Evolutionary conservation across 1,140 invertebrate genomes (phyloP), one percentile per base, ranked within the genome.

Genomic region (Drosophila ogumai): DNA sequence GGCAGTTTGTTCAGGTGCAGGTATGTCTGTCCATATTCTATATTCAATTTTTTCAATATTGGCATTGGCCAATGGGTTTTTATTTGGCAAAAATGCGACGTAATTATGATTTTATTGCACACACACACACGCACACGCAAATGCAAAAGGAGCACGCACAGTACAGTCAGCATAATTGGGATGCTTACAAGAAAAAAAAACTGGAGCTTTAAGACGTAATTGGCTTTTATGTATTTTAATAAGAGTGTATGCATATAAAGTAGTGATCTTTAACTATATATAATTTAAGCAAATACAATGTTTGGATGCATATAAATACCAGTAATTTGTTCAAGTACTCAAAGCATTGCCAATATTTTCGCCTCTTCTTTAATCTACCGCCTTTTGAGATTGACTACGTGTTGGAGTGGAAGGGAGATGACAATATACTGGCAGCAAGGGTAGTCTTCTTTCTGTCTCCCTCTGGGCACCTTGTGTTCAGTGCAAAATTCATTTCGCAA

Each of bases 401-500:
- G 9, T 34, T 36, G 3, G 17, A 19, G 49, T 6, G 9, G 10
- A 12, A 57, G 49, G 10, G 22, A 38, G 59, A 40, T 19, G 34
- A 9, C 22, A 10, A 15, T 22, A 17, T 44, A 19, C 2, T 13
- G 19, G 13, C 28, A 25, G 7, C 15, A 2, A 2, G 31, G 22
- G 3, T 15, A 3, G 44, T 19, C 43, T 41, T 67, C 34, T 41
- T 15, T 47, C 60, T 56, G 41, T 54, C 60, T 59, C 49, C 3
- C 54, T 75, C 54, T 52, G 25, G 10, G n/a, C 22, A 19, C 10
- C 6, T 47, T 47, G 19, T 31, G 10, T n/a, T 19, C 55, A 38
- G 58, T 72, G 75, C 32, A 73, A 79, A 82, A 82, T 85, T 88
- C 71, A 88, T 76, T 73, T 77, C 52, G 12, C 57, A 73, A 79